These are phyloP conservation scores for Cheilosia pagana DNA, from an alignment of 2,888 invertebrate species.

Conservation along the genomic window DNA sequence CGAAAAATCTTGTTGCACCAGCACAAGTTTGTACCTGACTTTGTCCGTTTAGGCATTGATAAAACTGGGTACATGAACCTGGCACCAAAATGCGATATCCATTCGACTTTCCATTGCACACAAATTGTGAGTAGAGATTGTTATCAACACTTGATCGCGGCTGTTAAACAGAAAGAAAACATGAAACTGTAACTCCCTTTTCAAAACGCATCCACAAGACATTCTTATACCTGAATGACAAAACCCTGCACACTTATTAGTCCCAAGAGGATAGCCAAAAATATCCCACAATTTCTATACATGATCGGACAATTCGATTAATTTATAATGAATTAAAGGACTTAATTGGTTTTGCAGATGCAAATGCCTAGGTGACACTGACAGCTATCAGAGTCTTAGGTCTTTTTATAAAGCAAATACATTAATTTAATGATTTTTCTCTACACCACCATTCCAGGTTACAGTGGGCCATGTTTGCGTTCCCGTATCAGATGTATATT, in stretches of 20 bases:
- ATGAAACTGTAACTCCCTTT: not conserved
- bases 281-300: conserved; percentile 23
- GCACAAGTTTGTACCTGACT: conserved; percentile 76
- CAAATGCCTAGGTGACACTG: conserved; percentile 57
- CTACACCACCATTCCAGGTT: not conserved
- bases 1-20: conserved; percentile 76
- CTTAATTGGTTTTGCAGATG: conserved; percentile 23
- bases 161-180: not conserved
- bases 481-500: conserved; percentile 32
- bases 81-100: conserved; percentile 80
- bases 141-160: conserved; percentile 76
- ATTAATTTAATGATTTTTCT: conserved; percentile 44
- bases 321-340: not conserved
- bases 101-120: conserved; percentile 78
- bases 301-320: conserved; percentile 11
- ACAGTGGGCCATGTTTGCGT: conserved; percentile 6
- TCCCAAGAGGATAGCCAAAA: conserved; percentile 39
- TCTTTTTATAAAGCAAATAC: conserved; percentile 61
- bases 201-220: too few species aligned
- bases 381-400: not conserved
- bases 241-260: conserved; percentile 43
- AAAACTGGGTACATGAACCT: conserved; percentile 80
- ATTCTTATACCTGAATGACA: conserved; percentile 48
- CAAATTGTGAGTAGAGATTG: conserved; percentile 77
- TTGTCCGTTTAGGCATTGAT: conserved; percentile 78